phyloP scores from a whole-genome alignment of 1,140 invertebrate genomes.

The Lucilia sericata region DNA sequence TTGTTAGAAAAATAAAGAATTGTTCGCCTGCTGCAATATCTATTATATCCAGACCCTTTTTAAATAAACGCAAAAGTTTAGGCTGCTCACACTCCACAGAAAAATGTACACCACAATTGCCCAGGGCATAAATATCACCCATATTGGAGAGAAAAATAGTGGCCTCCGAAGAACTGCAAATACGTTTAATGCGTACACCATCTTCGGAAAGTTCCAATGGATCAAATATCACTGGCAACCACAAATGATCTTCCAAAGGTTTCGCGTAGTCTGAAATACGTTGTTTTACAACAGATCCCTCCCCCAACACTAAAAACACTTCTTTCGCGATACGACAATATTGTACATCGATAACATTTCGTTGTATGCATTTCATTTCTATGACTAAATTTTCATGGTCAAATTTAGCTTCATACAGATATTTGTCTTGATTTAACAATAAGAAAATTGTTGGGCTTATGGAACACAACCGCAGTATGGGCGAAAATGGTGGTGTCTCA shows the following conservation, averaged over 20 bases:
- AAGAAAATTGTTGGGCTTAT: not conserved
- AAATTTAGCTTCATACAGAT: constrained; percentile 20
- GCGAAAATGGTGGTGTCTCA: not conserved
- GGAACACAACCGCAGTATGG: not conserved
- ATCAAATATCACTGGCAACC: constrained; percentile 59
- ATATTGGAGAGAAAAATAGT: constrained; percentile 57
- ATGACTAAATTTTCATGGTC: constrained; percentile 41
- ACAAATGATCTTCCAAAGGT: constrained; percentile 48
- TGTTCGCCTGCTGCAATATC: constrained; percentile 60
- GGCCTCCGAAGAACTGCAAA: constrained; percentile 59
- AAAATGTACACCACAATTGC: constrained; percentile 61
- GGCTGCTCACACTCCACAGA: constrained; percentile 56
- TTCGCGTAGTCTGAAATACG: constrained; percentile 18
- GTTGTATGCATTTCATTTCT: constrained; percentile 51
- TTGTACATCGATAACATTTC: constrained; percentile 57
- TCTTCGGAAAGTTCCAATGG: constrained; percentile 61
- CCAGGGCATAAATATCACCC: constrained; percentile 59
- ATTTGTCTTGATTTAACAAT: constrained; percentile 9
- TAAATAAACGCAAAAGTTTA: constrained; percentile 59
- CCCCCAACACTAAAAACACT: constrained; percentile 55
- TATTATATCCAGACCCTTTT: constrained; percentile 57
- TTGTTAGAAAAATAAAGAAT: constrained; percentile 60
- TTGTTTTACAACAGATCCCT: constrained; percentile 56
- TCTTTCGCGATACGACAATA: constrained; percentile 54
- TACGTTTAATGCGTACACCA: constrained; percentile 56